Conservation (phyloP, 1,140 invertebrate species). For the Drosophila nigromelanica region DNA sequence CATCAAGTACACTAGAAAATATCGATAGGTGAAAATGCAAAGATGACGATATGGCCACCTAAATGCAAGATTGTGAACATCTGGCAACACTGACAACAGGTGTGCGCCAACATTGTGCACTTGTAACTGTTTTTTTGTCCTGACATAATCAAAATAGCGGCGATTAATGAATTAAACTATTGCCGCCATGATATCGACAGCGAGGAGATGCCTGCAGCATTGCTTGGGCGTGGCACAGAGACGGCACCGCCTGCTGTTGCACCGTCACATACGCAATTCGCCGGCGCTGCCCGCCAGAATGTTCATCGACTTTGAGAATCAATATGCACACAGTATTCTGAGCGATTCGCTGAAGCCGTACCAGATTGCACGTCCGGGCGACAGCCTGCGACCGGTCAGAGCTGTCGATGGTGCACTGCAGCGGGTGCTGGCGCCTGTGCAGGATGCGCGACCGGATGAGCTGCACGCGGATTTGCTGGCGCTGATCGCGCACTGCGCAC, state of each 20-base stretch:
- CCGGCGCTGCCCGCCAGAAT: constrained; percentile 23
- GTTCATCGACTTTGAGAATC: constrained; percentile 76
- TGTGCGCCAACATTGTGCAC: background rate
- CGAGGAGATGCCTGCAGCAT: constrained; percentile 9
- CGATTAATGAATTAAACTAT: constrained; percentile 29
- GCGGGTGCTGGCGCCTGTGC: constrained; percentile 12
- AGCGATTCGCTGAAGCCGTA: constrained; percentile 70
- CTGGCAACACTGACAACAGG: constrained; percentile 23
- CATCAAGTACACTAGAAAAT: background rate
- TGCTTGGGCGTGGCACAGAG: constrained; percentile 1
- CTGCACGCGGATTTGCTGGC: constrained; percentile 79
- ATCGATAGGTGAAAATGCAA: background rate
- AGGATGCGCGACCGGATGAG: constrained; percentile 29
- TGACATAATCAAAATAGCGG: constrained; percentile 17
- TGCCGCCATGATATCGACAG: constrained; percentile 9
- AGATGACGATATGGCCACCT: background rate
- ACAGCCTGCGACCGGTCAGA: background rate
- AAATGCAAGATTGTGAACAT: background rate
- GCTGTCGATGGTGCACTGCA: background rate
- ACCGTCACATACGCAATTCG: constrained; percentile 22
- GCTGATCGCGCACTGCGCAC: constrained; percentile 76
- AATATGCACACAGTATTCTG: constrained; percentile 74
- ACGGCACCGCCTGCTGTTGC: background rate
- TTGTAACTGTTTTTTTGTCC: constrained; percentile 12
- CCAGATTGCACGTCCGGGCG: constrained; percentile 47